Evolutionary conservation across 2,888 invertebrate genomes (phyloP).

Genomic region (Melieria omissa): DNA sequence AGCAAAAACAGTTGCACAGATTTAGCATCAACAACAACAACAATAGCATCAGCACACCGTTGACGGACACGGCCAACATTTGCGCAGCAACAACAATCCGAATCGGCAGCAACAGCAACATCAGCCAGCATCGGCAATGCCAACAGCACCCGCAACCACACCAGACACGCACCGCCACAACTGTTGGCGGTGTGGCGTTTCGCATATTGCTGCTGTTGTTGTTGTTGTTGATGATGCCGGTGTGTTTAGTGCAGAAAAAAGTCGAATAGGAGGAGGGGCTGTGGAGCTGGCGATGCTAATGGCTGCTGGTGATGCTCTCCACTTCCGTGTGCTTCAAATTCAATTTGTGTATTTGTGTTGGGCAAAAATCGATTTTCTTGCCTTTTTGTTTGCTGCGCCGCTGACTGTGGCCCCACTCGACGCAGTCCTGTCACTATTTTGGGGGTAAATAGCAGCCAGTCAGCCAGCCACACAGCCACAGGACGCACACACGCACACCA

Average conservation of each 20-base stretch:
- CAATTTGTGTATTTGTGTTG: constrained; percentile 36
- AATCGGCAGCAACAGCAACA: constrained; percentile 6
- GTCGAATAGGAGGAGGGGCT: not conserved
- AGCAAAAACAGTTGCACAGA: too few species aligned
- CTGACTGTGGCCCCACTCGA: too few species aligned
- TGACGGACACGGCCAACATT: too few species aligned
- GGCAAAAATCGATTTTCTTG: constrained; percentile 31
- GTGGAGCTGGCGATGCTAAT: not conserved
- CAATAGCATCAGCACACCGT: too few species aligned
- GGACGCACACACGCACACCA: too few species aligned
- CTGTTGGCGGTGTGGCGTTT: too few species aligned
- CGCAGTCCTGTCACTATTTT: too few species aligned
- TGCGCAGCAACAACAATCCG: too few species aligned
- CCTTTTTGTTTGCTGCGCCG: not conserved
- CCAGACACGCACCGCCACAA: too few species aligned
- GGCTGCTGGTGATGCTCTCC: not conserved
- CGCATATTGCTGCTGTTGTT: not conserved
- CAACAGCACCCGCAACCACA: not conserved
- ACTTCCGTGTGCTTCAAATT: constrained; percentile 45
- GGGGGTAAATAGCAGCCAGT: too few species aligned
- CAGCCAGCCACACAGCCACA: too few species aligned
- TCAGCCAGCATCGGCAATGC: not conserved
- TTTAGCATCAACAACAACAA: not conserved
- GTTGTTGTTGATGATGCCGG: constrained; percentile 2
- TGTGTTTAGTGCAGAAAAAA: not conserved